These are phyloP conservation scores for Trichechus manatus DNA, from an alignment of 2,113 vertebrate species.

Conservation along the genomic window DNA sequence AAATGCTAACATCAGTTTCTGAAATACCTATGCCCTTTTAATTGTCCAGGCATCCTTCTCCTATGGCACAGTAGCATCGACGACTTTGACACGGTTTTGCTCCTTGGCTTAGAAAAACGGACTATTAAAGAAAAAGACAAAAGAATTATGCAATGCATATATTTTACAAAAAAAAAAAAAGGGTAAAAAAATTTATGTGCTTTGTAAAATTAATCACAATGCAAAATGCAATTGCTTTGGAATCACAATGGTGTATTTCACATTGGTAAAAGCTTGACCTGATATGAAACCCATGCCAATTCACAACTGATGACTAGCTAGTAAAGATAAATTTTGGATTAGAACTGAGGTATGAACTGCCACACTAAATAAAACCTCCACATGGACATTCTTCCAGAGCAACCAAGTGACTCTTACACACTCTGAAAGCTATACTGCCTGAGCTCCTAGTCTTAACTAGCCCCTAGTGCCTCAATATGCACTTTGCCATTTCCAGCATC, in stretches of 20 bases:
- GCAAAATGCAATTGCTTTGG: conserved; percentile 30
- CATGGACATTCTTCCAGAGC: not conserved
- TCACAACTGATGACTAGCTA: not conserved
- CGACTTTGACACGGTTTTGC: not conserved
- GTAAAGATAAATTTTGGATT: not conserved
- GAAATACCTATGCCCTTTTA: not conserved
- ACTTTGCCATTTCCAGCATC: not conserved
- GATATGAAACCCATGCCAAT: not conserved
- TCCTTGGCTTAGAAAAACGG: conserved; percentile 15
- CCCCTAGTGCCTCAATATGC: not conserved
- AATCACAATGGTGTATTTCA: not conserved
- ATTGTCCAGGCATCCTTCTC: not conserved
- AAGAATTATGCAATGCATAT: not conserved
- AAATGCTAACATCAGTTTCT: not conserved
- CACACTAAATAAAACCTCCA: not conserved
- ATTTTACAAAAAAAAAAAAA: not conserved
- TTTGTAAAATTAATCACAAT: conserved; percentile 44
- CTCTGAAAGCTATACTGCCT: not conserved
- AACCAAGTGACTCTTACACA: not conserved
- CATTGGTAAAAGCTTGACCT: not conserved
- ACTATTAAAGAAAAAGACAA: conserved; percentile 2
- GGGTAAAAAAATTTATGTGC: not conserved
- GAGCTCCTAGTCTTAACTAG: not conserved
- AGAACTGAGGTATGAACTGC: not conserved
- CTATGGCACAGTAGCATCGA: not conserved